phyloP scores from a whole-genome alignment of 1,140 invertebrate species.

The Heliconius eleuchia region DNA sequence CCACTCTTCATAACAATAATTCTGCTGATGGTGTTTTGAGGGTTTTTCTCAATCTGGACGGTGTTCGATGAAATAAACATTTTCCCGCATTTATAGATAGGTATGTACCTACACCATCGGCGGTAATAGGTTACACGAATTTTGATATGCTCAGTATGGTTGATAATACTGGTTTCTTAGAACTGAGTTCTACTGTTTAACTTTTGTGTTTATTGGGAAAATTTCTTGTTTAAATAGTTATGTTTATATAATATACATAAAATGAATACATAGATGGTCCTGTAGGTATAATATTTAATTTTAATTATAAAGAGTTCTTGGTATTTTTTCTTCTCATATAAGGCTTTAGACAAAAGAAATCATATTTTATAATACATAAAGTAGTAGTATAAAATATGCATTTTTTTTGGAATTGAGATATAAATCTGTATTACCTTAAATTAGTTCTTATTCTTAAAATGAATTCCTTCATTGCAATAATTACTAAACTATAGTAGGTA shows the following conservation, averaged over 20 bases:
- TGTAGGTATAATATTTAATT: too few relatives aligned
- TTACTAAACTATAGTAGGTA: too few relatives aligned
- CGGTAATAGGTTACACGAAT: slow-evolving; percentile 33
- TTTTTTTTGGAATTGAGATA: too few relatives aligned
- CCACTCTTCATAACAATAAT: slow-evolving; percentile 15
- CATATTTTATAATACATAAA: too few relatives aligned
- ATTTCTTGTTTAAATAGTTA: background rate
- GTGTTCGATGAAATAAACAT: slow-evolving; percentile 27
- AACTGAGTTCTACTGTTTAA: background rate
- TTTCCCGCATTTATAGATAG: slow-evolving; percentile 27
- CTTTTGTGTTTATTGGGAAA: background rate
- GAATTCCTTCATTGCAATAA: too few relatives aligned
- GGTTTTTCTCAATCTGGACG: slow-evolving; percentile 34
- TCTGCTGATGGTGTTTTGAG: background rate
- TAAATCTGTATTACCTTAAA: too few relatives aligned
- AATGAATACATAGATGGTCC: too few relatives aligned
- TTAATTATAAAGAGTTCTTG: too few relatives aligned
- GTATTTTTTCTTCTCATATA: too few relatives aligned
- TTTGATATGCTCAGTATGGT: slow-evolving; percentile 35
- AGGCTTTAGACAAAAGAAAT: too few relatives aligned
- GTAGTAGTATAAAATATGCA: too few relatives aligned
- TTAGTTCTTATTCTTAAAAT: too few relatives aligned
- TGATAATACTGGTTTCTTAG: background rate
- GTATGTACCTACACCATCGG: slow-evolving; percentile 9
- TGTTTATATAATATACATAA: background rate